phyloP scores from a whole-genome alignment of 64 coral and sea anemone species.

The Pachyseris speciosa region DNA sequence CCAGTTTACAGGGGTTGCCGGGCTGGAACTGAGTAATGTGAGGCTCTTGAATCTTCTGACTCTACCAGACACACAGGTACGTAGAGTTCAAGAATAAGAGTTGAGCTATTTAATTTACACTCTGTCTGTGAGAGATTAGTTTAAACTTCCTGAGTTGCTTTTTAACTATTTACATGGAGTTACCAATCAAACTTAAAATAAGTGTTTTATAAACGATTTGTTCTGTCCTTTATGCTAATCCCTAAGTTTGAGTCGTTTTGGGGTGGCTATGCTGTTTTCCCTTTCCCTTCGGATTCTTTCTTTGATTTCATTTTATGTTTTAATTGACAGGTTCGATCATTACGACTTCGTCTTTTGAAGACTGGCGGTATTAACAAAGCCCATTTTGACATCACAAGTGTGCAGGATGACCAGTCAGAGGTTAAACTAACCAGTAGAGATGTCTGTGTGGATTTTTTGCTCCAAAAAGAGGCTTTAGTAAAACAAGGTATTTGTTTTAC shows the following conservation, averaged over 20 bases:
- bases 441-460: background rate
- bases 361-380: background rate
- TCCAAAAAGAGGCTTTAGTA: background rate
- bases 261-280: no score
- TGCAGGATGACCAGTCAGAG: slow-evolving; percentile 49
- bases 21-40: slow-evolving; percentile 54
- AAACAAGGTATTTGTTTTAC: background rate
- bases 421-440: slow-evolving; percentile 12
- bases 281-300: no score
- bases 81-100: background rate
- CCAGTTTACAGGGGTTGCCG: slow-evolving; percentile 8
- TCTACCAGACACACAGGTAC: slow-evolving; percentile 57
- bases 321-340: slow-evolving; percentile 1
- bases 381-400: slow-evolving; percentile 8
- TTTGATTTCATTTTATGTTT: background rate
- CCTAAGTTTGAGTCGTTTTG: no score
- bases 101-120: no score
- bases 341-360: slow-evolving; percentile 34
- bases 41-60: slow-evolving; percentile 63
- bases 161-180: no score
- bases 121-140: background rate
- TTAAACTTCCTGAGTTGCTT: no score
- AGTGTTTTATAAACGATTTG: no score
- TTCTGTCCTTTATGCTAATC: no score
- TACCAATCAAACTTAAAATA: no score